Evolutionary conservation across 1,140 invertebrate species (phyloP).

Genomic region (Drosophila repleta): DNA sequence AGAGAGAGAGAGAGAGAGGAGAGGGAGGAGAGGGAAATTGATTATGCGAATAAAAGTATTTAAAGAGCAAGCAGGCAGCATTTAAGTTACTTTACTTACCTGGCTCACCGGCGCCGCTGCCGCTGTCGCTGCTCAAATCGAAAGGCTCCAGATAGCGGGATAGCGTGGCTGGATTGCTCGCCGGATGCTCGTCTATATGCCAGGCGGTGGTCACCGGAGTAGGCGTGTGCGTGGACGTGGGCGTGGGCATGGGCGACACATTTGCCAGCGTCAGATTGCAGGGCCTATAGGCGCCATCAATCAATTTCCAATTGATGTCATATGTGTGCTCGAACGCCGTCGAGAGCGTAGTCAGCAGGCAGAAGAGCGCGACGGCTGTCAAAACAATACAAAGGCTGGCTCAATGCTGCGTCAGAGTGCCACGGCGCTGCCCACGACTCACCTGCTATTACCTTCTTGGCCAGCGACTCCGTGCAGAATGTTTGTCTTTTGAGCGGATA

Average conservation of each 20-base stretch:
- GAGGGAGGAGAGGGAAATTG: neutral
- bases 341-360: conserved; percentile 87
- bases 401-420: conserved; percentile 19
- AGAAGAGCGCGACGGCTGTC: conserved; percentile 86
- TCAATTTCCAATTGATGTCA: conserved; percentile 58
- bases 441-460: conserved; percentile 86
- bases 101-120: conserved; percentile 54
- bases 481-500: conserved; percentile 90
- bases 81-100: conserved; percentile 51
- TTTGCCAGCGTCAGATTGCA: conserved; percentile 77
- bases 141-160: conserved; percentile 24
- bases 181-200: conserved; percentile 24
- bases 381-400: conserved; percentile 33
- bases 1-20: neutral
- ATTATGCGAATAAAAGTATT: conserved; percentile 17
- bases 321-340: conserved; percentile 88
- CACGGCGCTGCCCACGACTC: conserved; percentile 42
- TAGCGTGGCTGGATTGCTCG: neutral
- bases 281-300: conserved; percentile 73
- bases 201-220: conserved; percentile 52
- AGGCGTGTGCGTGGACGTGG: conserved; percentile 30
- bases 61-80: conserved; percentile 15
- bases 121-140: conserved; percentile 58
- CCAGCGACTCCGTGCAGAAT: conserved; percentile 87
- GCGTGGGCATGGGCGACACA: conserved; percentile 47